Evolutionary conservation across 2,888 invertebrate genomes (phyloP), one percentile per base, ranked within the genome.

Genomic region (Hoplodrina blanda): DNA sequence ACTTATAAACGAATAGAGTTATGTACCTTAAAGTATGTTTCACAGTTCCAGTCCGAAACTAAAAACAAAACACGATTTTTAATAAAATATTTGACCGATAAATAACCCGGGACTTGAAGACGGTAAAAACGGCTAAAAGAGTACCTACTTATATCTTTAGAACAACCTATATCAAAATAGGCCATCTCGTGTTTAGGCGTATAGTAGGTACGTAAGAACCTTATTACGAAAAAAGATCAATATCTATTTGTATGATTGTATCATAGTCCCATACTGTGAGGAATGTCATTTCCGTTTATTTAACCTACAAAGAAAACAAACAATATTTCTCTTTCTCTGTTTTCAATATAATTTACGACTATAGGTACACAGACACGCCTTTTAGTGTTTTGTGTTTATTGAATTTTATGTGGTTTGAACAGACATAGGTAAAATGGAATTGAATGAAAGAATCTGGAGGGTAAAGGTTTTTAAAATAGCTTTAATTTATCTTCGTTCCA

Each of bases 311-410:
- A 79, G 61, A 79, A 70, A 49, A 73, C 41, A 52, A 73, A 64
- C 25, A 65, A 62, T 25, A 73, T 73, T 73, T 13, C 30, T 57
- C 20, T 56, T 13, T 41, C 53, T 61, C 25, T 52, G 30, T 72
- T 72, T 72, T 72, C 78, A 62, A 62, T 74, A 50, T 72, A 59
- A 78, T 78, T 78, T 74, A 74, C 49, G 73, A 72, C 37, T 20
- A 30, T 19, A 20, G 56, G 37, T 56, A 33, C 8, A 41, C 49
- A 17, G 20, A 46, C 41, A 44, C 15, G 30, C 11, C 46, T 71
- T 55, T 19, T 56, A 25, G 67, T 68, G 50, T 71, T 49, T 56
- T 50, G 33, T 44, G 52, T 52, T 56, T 50, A 76, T 76, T 17
- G 55, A 71, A 52, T 76, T 76, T 44, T 6, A 15, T 30, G 19